Conservation (phyloP, 2,113 vertebrate genomes). For the Salvelinus sp. region DNA sequence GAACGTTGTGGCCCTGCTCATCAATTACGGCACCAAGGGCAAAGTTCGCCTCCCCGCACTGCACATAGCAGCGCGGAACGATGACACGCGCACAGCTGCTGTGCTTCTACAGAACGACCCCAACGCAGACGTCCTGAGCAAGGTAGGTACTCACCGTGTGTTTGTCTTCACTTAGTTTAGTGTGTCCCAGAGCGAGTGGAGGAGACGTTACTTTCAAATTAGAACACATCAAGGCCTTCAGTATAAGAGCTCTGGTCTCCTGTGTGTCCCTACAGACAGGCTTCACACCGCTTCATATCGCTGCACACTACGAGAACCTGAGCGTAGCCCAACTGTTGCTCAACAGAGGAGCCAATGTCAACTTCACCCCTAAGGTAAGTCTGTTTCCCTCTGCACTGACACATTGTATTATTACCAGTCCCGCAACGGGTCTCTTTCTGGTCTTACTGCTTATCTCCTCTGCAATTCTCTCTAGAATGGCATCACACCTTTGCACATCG, state of each 20-base stretch:
- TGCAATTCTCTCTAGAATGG: conserved; percentile 80
- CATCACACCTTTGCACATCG: conserved; percentile 95
- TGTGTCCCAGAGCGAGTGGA: neutral
- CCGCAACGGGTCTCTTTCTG: neutral
- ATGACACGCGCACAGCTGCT: conserved; percentile 91
- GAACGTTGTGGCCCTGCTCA: conserved; percentile 95
- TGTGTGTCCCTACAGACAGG: conserved; percentile 82
- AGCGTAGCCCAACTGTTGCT: conserved; percentile 92
- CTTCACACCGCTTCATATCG: conserved; percentile 97
- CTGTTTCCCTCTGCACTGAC: neutral
- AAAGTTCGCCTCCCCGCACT: conserved; percentile 95
- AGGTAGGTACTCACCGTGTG: conserved; percentile 68
- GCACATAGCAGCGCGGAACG: conserved; percentile 96
- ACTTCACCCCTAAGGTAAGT: conserved; percentile 92
- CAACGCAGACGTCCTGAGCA: conserved; percentile 94
- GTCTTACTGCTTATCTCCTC: neutral
- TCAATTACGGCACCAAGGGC: conserved; percentile 95
- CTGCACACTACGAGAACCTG: conserved; percentile 97
- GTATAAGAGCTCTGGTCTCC: conserved; percentile 1
- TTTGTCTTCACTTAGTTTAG: neutral
- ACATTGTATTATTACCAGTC: neutral
- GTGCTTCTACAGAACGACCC: conserved; percentile 97
- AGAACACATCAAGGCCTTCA: neutral
- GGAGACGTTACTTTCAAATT: neutral
- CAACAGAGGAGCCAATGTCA: conserved; percentile 93